Percentiles rank a stretch among this genome's conserved stretches.
These are phyloP conservation scores for Mythimna pallens DNA, from an alignment of 2,888 invertebrate genomes.

Conservation along the genomic window DNA sequence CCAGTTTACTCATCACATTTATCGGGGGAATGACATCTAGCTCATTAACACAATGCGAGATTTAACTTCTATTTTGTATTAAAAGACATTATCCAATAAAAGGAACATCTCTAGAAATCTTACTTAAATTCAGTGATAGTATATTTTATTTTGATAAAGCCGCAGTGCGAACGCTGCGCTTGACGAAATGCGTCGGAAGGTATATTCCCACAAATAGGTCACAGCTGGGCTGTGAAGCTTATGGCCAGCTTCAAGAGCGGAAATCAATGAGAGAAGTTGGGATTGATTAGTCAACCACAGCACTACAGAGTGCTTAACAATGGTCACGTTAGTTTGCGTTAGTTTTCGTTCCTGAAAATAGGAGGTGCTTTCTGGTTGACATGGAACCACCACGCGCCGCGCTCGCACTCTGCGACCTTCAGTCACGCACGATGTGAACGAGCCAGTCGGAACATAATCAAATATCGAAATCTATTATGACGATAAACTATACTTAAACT, in stretches of 20 bases:
- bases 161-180: slow-evolving; percentile 1
- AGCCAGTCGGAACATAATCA: slow-evolving; percentile 31
- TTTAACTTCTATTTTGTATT: slow-evolving; percentile 42
- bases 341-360: background rate
- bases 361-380: background rate
- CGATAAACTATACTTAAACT: slow-evolving; percentile 38
- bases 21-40: slow-evolving; percentile 58
- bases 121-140: slow-evolving; percentile 8
- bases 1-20: slow-evolving; percentile 73
- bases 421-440: slow-evolving; percentile 33
- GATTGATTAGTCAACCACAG: background rate
- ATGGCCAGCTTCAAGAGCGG: no score
- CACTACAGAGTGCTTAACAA: background rate
- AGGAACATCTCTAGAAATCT: slow-evolving; percentile 23
- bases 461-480: slow-evolving; percentile 24
- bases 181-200: background rate
- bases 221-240: background rate
- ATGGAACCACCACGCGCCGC: background rate
- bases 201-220: background rate
- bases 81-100: slow-evolving; percentile 24
- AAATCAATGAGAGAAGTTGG: background rate
- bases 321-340: background rate
- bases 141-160: slow-evolving; percentile 1
- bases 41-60: slow-evolving; percentile 59
- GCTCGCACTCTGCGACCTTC: background rate